A percentile compares a stretch with the other conserved stretches of the same genome.
Evolutionary conservation across 1,140 invertebrate genomes (phyloP).

Genomic region (Drosophila nigromelanica): DNA sequence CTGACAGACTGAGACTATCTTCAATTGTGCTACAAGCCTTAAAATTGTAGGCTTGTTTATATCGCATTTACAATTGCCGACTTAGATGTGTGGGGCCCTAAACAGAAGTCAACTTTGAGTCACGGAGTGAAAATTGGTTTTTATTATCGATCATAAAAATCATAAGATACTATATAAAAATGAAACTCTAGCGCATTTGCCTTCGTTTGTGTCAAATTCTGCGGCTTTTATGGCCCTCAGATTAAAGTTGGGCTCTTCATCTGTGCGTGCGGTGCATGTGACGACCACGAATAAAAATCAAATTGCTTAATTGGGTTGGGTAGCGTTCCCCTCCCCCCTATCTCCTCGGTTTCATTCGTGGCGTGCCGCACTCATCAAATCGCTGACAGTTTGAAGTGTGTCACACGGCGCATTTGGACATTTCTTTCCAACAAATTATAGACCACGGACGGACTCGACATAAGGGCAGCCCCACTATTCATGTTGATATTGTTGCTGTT

Average conservation of each 20-base stretch:
- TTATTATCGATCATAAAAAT: constrained; percentile 54
- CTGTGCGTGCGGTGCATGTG: constrained; percentile 42
- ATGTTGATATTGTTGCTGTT: neutral
- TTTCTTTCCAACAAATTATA: constrained; percentile 36
- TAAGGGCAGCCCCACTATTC: neutral
- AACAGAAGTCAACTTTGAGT: constrained; percentile 48
- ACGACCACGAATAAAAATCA: constrained; percentile 50
- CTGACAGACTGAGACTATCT: neutral
- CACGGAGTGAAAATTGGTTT: constrained; percentile 55
- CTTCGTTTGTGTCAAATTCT: constrained; percentile 33
- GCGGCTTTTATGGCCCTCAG: constrained; percentile 33
- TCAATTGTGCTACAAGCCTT: neutral
- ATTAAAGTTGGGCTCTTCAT: constrained; percentile 30
- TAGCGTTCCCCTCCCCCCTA: neutral
- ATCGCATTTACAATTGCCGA: neutral
- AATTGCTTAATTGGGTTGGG: constrained; percentile 58
- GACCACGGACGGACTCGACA: neutral
- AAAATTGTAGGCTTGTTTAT: neutral
- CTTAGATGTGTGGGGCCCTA: neutral
- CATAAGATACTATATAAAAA: constrained; percentile 6
- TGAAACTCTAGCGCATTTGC: neutral
- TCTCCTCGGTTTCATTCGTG: neutral
- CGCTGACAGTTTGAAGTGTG: constrained; percentile 53
- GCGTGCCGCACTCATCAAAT: constrained; percentile 31
- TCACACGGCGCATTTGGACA: constrained; percentile 40